Percentiles rank a stretch among this genome's conserved stretches.
Conservation (phyloP, 2,888 invertebrate genomes). For the Trichogramma evanescens region DNA sequence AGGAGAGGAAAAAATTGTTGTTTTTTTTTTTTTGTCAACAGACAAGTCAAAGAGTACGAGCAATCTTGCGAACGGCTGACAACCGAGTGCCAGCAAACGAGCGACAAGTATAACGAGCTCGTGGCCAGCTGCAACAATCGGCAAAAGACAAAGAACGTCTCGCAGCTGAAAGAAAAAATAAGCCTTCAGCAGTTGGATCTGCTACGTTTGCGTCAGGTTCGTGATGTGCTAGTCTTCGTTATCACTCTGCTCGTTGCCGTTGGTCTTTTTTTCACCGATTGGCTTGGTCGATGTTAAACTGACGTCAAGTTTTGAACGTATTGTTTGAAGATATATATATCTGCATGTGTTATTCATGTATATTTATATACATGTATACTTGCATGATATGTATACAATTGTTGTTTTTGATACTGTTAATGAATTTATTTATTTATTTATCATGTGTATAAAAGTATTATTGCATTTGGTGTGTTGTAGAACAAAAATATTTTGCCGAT, state of each 20-base stretch:
- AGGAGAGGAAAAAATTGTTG: neutral
- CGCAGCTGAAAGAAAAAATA: conserved; percentile 48
- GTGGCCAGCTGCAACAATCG: conserved; percentile 61
- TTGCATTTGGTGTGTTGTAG: no score
- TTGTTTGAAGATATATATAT: neutral
- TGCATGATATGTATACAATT: neutral
- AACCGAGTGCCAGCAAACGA: conserved; percentile 51
- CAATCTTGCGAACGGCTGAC: conserved; percentile 45
- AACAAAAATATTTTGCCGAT: no score
- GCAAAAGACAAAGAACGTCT: conserved; percentile 57
- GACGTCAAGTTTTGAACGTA: no score
- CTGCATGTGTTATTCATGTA: neutral
- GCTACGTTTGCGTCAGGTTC: conserved; percentile 48
- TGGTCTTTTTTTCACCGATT: neutral
- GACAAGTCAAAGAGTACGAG: conserved; percentile 29
- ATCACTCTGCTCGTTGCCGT: conserved; percentile 21
- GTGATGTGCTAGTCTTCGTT: conserved; percentile 24
- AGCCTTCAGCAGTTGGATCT: conserved; percentile 35
- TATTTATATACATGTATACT: neutral
- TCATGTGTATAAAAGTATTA: neutral
- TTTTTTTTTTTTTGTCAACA: conserved; percentile 18
- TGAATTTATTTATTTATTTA: conserved; percentile 9
- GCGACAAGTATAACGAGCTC: conserved; percentile 54
- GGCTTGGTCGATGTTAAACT: no score
- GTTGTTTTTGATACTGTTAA: no score